phyloP scores from a whole-genome alignment of 2,113 vertebrate species.

The Acanthochromis polyacanthus region DNA sequence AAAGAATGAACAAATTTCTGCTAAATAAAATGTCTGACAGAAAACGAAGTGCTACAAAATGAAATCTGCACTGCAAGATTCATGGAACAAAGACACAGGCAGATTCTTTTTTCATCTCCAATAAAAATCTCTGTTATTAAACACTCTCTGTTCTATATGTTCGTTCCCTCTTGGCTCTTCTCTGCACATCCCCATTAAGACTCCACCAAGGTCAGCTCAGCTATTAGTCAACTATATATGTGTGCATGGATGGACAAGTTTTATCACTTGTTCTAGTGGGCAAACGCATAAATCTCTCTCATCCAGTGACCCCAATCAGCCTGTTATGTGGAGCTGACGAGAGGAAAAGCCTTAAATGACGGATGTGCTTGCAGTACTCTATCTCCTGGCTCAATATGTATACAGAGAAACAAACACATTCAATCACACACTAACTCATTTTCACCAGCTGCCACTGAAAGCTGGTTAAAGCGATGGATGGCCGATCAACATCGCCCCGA shows the following conservation, averaged over 20 bases:
- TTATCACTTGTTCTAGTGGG: conserved; percentile 34
- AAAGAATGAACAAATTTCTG: conserved; percentile 7
- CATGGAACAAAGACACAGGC: conserved; percentile 18
- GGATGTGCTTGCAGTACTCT: neutral
- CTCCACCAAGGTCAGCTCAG: conserved; percentile 41
- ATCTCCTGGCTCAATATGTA: neutral
- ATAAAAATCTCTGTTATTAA: conserved; percentile 23
- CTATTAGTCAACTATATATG: conserved; percentile 36
- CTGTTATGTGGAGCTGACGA: conserved; percentile 18
- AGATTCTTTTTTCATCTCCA: conserved; percentile 11
- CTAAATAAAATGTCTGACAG: conserved; percentile 10
- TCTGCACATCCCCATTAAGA: conserved; percentile 23
- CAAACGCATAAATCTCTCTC: conserved; percentile 46
- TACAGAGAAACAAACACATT: neutral
- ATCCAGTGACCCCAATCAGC: conserved; percentile 47
- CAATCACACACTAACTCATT: neutral
- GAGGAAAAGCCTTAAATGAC: neutral
- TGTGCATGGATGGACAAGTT: conserved; percentile 20
- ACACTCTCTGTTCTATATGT: neutral
- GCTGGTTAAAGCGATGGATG: neutral
- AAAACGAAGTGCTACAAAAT: conserved; percentile 2
- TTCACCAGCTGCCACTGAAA: neutral
- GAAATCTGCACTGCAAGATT: conserved; percentile 13
- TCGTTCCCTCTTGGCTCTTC: conserved; percentile 18
- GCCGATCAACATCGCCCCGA: neutral